Conservation (phyloP, 2,888 invertebrate genomes). For the Nemapogon koenigi region DNA sequence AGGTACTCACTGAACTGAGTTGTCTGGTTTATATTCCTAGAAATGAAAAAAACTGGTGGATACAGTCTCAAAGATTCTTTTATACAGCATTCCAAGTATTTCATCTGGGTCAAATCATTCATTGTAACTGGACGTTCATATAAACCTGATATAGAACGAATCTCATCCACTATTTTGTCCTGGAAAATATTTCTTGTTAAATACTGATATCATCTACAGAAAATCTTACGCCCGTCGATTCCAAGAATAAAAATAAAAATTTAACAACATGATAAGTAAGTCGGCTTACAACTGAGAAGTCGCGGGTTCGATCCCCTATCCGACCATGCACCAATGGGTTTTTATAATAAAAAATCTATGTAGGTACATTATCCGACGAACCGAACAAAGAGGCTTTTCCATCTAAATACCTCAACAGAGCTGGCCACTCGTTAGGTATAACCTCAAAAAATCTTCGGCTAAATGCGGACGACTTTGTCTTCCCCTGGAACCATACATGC, state of each 20-base stretch:
- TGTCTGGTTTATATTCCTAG: slow-evolving; percentile 54
- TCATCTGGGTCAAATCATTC: slow-evolving; percentile 59
- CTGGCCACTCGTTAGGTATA: too few species aligned
- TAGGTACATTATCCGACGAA: too few species aligned
- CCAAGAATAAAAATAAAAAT: not conserved
- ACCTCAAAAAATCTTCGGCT: too few species aligned
- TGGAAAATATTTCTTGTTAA: slow-evolving; percentile 16
- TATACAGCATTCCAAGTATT: slow-evolving; percentile 68
- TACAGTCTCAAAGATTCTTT: slow-evolving; percentile 67
- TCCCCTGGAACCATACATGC: too few species aligned
- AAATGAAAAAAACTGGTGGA: slow-evolving; percentile 67
- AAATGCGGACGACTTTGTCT: too few species aligned
- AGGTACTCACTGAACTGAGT: slow-evolving; percentile 50
- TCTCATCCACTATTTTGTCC: slow-evolving; percentile 46
- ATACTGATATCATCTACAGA: not conserved
- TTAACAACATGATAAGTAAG: not conserved
- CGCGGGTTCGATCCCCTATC: too few species aligned
- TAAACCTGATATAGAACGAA: slow-evolving; percentile 48
- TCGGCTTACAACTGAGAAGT: too few species aligned
- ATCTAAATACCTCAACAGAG: too few species aligned
- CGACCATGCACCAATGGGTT: too few species aligned
- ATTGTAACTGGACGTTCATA: slow-evolving; percentile 44
- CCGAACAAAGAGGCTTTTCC: too few species aligned
- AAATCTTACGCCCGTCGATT: too few species aligned
- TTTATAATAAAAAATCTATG: too few species aligned